These are phyloP conservation scores for Sphaerophoria taeniata DNA, from an alignment of 2,888 invertebrate species.

Conservation along the genomic window DNA sequence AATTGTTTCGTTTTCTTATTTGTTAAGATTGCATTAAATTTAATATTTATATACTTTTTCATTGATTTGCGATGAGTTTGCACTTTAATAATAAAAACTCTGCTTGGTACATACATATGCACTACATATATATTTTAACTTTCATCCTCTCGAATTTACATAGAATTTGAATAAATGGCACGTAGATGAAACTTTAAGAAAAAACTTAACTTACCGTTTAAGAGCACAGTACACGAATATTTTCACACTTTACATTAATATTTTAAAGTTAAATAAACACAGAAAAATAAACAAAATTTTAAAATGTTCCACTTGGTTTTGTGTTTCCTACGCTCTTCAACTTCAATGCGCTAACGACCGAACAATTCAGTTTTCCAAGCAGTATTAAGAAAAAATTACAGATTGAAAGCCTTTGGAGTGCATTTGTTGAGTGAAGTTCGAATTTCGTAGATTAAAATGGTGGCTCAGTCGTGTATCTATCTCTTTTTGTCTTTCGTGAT, in stretches of 20 bases:
- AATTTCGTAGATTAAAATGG: constrained; percentile 10
- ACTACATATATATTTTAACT: too few relatives aligned
- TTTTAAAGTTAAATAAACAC: constrained; percentile 32
- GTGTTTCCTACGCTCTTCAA: constrained; percentile 60
- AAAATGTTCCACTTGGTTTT: constrained; percentile 48
- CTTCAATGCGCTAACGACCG: constrained; percentile 65
- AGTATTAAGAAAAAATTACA: constrained; percentile 57
- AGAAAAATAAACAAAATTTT: constrained; percentile 42
- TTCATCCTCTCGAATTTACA: too few relatives aligned
- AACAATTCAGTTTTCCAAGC: constrained; percentile 71
- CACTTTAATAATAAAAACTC: too few relatives aligned
- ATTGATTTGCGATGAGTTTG: not conserved
- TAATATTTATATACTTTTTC: not conserved
- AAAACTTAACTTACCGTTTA: constrained; percentile 23
- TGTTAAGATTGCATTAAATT: not conserved
- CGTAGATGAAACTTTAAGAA: too few relatives aligned
- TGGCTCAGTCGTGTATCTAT: not conserved
- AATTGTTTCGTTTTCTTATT: not conserved
- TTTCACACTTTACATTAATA: constrained; percentile 5
- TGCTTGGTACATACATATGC: too few relatives aligned
- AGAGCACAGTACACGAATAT: constrained; percentile 23
- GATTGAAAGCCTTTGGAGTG: constrained; percentile 49
- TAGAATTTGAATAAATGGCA: too few relatives aligned
- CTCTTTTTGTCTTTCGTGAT: too few relatives aligned
- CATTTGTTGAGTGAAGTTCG: constrained; percentile 39